Percentiles rank a stretch among this genome's conserved stretches.
Conservation (phyloP, 2,113 vertebrate species). For the Euleptes europaea region DNA sequence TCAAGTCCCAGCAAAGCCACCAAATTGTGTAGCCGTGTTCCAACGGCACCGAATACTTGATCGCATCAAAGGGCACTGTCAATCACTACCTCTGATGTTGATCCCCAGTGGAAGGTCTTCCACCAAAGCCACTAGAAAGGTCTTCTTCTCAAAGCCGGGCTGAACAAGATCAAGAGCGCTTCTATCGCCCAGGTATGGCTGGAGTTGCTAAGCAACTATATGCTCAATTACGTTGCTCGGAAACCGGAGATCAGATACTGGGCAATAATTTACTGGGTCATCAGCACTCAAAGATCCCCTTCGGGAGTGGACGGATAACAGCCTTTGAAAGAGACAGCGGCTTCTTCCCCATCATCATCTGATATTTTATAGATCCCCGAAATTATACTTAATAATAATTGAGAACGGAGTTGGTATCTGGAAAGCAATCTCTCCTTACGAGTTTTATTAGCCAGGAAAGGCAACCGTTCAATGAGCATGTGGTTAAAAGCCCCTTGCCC, state of each 20-base stretch:
- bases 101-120: neutral
- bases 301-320: neutral
- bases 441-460: neutral
- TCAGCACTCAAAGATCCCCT: neutral
- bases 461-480: neutral
- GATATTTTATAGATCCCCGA: neutral
- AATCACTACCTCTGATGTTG: neutral
- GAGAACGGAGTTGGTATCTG: neutral
- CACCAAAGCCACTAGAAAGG: neutral
- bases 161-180: neutral
- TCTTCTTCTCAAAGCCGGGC: neutral
- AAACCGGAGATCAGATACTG: neutral
- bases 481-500: neutral
- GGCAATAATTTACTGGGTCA: slow-evolving; percentile 20
- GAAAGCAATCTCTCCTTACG: neutral
- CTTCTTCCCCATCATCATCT: neutral
- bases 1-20: neutral
- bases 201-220: slow-evolving; percentile 22
- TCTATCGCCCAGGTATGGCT: slow-evolving; percentile 13
- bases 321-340: neutral
- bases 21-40: neutral
- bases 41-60: neutral
- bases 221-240: slow-evolving; percentile 12
- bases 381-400: neutral
- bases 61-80: neutral